Percentiles rank a stretch among this genome's conserved stretches.
Evolutionary conservation across 1,140 invertebrate species (phyloP).

Genomic region (Paracyclopina nana): DNA sequence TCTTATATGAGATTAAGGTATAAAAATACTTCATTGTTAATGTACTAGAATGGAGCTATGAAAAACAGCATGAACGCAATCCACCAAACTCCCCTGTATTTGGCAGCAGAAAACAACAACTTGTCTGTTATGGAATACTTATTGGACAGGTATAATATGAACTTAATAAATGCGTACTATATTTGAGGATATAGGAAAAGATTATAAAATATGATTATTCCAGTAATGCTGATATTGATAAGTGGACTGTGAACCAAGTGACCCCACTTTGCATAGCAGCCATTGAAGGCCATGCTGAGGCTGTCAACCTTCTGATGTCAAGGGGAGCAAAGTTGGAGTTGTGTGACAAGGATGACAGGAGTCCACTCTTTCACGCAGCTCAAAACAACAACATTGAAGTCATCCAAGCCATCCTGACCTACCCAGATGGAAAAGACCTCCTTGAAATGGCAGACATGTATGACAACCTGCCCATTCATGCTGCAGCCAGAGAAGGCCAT

Average conservation of each 20-base stretch:
- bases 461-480: slow-evolving; percentile 29
- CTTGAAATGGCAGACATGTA: slow-evolving; percentile 28
- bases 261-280: slow-evolving; percentile 40
- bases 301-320: slow-evolving; percentile 34
- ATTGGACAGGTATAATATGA: slow-evolving; percentile 23
- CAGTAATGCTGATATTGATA: slow-evolving; percentile 26
- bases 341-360: slow-evolving; percentile 36
- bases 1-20: no score
- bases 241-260: slow-evolving; percentile 28
- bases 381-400: neutral
- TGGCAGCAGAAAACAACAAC: slow-evolving; percentile 22
- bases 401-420: slow-evolving; percentile 23
- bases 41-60: no score
- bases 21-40: no score
- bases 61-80: slow-evolving; percentile 5
- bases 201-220: no score
- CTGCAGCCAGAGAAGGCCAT: slow-evolving; percentile 28
- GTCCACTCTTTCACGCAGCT: slow-evolving; percentile 24
- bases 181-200: no score
- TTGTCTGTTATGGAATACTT: slow-evolving; percentile 26
- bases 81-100: slow-evolving; percentile 5
- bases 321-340: slow-evolving; percentile 39
- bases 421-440: slow-evolving; percentile 22
- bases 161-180: no score
- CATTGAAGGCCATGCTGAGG: slow-evolving; percentile 31